phyloP scores from a whole-genome alignment of 2,888 invertebrate species.

The Dolomedes plantarius region DNA sequence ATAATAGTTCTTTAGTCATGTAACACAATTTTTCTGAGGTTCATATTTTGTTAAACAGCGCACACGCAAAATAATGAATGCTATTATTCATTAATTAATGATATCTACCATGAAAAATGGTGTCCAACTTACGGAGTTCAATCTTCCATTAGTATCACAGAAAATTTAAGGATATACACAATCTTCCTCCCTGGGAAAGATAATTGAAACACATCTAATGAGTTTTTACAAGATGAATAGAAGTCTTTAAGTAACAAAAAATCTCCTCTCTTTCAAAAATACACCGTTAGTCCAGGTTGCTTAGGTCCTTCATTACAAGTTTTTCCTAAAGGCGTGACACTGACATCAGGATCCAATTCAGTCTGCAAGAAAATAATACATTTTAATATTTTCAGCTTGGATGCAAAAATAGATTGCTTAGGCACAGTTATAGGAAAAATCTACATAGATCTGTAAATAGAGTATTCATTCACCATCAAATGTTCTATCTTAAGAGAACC shows the following conservation, averaged over 20 bases:
- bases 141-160: constrained; percentile 8
- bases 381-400: too few species aligned
- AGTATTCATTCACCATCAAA: too few species aligned
- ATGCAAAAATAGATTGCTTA: too few species aligned
- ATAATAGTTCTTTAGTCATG: too few species aligned
- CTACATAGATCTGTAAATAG: too few species aligned
- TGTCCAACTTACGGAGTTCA: not conserved
- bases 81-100: not conserved
- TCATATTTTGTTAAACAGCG: not conserved
- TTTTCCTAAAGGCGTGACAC: constrained; percentile 77
- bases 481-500: too few species aligned
- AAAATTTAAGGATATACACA: not conserved
- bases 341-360: constrained; percentile 78
- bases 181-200: not conserved
- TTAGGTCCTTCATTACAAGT: constrained; percentile 74
- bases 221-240: constrained; percentile 11
- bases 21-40: not conserved
- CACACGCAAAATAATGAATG: not conserved
- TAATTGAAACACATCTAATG: not conserved
- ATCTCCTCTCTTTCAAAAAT: constrained; percentile 80
- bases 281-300: constrained; percentile 85
- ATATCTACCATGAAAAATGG: not conserved
- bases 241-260: constrained; percentile 17
- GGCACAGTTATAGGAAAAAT: too few species aligned
- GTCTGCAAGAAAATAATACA: constrained; percentile 74